Base-by-base conservation (phyloP, 2,113 vertebrate genomes). In the Psilopogon haemacephalus region DNA sequence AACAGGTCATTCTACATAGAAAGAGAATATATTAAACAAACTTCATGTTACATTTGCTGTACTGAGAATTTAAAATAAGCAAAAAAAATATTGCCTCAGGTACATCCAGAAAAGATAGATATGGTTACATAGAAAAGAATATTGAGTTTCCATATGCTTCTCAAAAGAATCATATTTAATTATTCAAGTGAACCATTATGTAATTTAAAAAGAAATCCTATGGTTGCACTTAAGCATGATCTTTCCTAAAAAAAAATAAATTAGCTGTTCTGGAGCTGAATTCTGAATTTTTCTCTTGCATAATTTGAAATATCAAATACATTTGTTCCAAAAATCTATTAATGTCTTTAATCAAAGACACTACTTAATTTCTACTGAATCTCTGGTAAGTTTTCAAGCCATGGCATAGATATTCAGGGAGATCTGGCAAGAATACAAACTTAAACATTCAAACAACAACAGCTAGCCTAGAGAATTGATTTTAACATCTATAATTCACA, bases 401-500 rank as follows among this genome's bases (percentile, higher is more conserved):
- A 63, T 65, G 21, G 15, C 3, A n/a, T 50, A 54, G 44, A 12
- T 62, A 4, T 83, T 70, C 50, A 62, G 30, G 26, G 11, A 73
- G 27, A 75, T 48, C 65, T 10, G 14, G 8, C 14, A 89, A 54
- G 30, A 82, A 52, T 54, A 69, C 38, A 75, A 27, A 32, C 20
- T 65, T 52, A 70, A 82, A 78, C 7, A 30, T 27, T 80, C 32
- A 71, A 73, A 77, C 12, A 76, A 15, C 32, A 67, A 75, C 5
- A 70, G 35, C 27, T 40, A 85, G 24, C 24, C 19, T 33, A 62
- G 15, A 65, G 77, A 85, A 67, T 6, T 65, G 6, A 75, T 73
- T 95, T 76, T 87, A 85, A 55, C 37, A 35, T 38, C 67, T 37
- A 23, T 94, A 82, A 89, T 63, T 91, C 86, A 83, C 26, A 50